Evolutionary conservation across 64 coral and sea anemone genomes (phyloP), one percentile per base, ranked within the genome.

Genomic region (Pocillopora verrucosa): DNA sequence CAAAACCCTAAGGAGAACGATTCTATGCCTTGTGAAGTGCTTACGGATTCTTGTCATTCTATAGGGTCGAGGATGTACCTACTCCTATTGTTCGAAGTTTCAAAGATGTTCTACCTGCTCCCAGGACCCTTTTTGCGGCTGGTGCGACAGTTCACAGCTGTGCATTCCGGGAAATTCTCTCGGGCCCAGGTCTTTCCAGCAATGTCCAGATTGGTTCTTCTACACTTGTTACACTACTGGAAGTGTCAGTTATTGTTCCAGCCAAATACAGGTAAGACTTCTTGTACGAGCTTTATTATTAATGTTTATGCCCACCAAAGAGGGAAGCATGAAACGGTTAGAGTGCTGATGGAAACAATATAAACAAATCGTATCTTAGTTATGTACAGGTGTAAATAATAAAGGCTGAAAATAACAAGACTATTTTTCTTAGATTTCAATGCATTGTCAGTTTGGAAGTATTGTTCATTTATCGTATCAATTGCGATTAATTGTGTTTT

Each of bases 191-290:
- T 61, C 90, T 56, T n/a, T 13, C 24, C 60, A 58, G 9, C 11
- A 74, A 17, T 94, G 92, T 79, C 88, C 82, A 70, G 92, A 94
- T 64, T 94, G 92, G 92, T 94, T 94, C 62, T 94, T 86, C 75
- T 74, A 94, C 26, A 85, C 41, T 64, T 94, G 92, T 65, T 90
- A 94, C 61, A 94, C 92, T 74, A 56, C 90, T 22, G 92, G 92
- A 2, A 76, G 25, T 72, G 82, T 72, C 4, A 94, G 72, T 75
- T 34, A 90, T 34, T 94, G 92, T 56, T 94, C 92, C 4, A 56
- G 80, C 11, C 58, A 94, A 41, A 94, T 94, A 34, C 61, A 69
- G 92, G 92, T 94, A 37, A 85, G n/a, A 74, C 22, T 67, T 1
- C 10, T 67, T 37, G 72, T 74, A 12, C 61, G 64, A 20, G 64